Base-by-base conservation (phyloP, 2,113 vertebrate genomes). In the Corydoras sp. region DNA sequence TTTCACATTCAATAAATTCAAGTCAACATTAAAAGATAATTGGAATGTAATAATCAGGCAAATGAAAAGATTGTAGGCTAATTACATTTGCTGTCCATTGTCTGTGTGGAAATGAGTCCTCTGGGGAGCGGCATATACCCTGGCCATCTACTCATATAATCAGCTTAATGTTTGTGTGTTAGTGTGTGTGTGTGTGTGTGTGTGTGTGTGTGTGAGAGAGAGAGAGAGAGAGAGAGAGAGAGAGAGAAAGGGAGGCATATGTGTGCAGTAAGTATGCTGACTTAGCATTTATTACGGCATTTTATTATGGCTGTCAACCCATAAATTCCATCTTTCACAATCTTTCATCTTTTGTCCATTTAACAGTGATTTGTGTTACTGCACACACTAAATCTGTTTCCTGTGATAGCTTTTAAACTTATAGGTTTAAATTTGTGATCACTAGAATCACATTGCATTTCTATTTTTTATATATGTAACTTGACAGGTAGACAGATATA, bases 11-110 rank as follows among this genome's bases (percentile, higher is more conserved):
- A 35, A 60, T 69, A 65, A 79, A 60, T 54, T 73, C 8, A 13
- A 83, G 85, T 71, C n/a, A 81, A 83, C 84, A 78, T 84, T 82
- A 85, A 84, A 88, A 88, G 77, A 72, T 81, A 81, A 86, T 78
- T 79, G 83, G 83, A 71, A 54, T 75, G 68, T 77, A 54, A 74
- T 86, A 81, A 88, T 86, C 80, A 83, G 74, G 71, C 73, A 72
- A 86, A 81, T 86, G 80, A 86, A 86, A 84, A 80, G 79, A 76
- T 85, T 72, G 51, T 56, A 79, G 77, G 69, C 80, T 83, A 85
- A 89, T 88, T 83, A 83, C 78, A 77, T 74, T 76, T 71, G 72
- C 75, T 82, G 55, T 76, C 77, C 77, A 63, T 79, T 78, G 58
- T 78, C 62, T 70, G 43, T 68, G 43, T 50, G 63, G 62, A 74